These are phyloP conservation scores for Syrmaticus mikado DNA, from an alignment of 2,113 vertebrate species.

Conservation along the genomic window DNA sequence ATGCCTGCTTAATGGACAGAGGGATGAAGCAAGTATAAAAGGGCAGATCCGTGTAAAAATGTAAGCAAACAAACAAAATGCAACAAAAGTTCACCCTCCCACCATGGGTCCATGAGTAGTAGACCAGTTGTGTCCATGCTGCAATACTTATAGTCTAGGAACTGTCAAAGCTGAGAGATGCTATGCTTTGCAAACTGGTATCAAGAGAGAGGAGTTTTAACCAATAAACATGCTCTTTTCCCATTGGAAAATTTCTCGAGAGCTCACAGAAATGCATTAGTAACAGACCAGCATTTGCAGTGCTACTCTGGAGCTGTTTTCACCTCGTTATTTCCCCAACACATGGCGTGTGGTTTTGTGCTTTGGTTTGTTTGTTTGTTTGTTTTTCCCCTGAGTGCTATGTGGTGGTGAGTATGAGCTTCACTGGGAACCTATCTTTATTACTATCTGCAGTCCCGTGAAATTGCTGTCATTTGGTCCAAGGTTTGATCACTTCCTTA, in stretches of 20 bases:
- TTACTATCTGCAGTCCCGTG: conserved; percentile 50
- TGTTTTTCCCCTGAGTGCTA: conserved; percentile 33
- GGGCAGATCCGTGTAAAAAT: not conserved
- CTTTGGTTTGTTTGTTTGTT: not conserved
- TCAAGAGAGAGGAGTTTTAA: conserved; percentile 68
- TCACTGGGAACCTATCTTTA: conserved; percentile 45
- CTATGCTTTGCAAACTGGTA: conserved; percentile 77
- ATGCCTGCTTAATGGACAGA: conserved; percentile 96
- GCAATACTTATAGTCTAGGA: conserved; percentile 80
- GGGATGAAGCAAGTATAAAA: conserved; percentile 91
- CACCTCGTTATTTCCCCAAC: conserved; percentile 32
- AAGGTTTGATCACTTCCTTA: conserved; percentile 54
- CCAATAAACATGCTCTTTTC: conserved; percentile 62
- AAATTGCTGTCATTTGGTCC: conserved; percentile 21
- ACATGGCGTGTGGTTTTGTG: not conserved
- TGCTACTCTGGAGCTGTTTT: conserved; percentile 51
- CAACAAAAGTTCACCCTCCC: conserved; percentile 42
- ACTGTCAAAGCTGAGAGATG: conserved; percentile 69
- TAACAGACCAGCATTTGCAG: conserved; percentile 58
- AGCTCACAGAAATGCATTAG: conserved; percentile 76
- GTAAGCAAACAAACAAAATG: not conserved
- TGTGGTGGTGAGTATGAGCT: conserved; percentile 51
- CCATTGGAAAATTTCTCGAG: conserved; percentile 66
- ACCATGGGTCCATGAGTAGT: conserved; percentile 68
- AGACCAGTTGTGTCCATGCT: conserved; percentile 76